Percentiles rank a stretch among this genome's conserved stretches.
These are phyloP conservation scores for Rutpela maculata DNA, from an alignment of 2,888 invertebrate species.

Conservation along the genomic window DNA sequence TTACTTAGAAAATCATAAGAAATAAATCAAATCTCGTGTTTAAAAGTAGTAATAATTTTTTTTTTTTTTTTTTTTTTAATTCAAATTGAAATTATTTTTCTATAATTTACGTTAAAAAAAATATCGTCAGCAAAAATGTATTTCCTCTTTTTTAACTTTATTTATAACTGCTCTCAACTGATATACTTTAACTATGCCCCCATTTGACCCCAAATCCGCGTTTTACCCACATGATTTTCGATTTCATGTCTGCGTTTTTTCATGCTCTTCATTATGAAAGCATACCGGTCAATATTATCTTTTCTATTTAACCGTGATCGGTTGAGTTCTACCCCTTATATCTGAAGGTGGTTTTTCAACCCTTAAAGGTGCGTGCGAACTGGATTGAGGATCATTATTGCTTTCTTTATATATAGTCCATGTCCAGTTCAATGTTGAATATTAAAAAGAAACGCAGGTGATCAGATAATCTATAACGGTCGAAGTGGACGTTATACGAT, in stretches of 20 bases:
- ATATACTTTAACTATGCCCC: too few species aligned
- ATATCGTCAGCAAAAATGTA: too few species aligned
- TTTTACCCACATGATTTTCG: background rate
- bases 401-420: slow-evolving; percentile 45
- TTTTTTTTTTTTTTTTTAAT: too few species aligned
- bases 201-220: background rate
- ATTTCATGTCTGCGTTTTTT: slow-evolving; percentile 14
- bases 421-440: slow-evolving; percentile 54
- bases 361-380: slow-evolving; percentile 55
- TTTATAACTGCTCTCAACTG: too few species aligned
- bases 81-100: too few species aligned
- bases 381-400: slow-evolving; percentile 49
- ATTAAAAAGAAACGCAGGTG: slow-evolving; percentile 55
- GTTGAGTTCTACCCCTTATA: slow-evolving; percentile 44
- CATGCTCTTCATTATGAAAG: background rate
- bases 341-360: slow-evolving; percentile 46
- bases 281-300: slow-evolving; percentile 17
- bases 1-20: too few species aligned
- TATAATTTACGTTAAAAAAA: too few species aligned
- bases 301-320: slow-evolving; percentile 40
- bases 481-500: slow-evolving; percentile 47
- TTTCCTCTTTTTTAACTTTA: too few species aligned
- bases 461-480: slow-evolving; percentile 59
- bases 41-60: too few species aligned
- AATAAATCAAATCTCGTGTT: too few species aligned